phyloP scores from a whole-genome alignment of 2,113 vertebrate species.

The Halichoerus grypus region DNA sequence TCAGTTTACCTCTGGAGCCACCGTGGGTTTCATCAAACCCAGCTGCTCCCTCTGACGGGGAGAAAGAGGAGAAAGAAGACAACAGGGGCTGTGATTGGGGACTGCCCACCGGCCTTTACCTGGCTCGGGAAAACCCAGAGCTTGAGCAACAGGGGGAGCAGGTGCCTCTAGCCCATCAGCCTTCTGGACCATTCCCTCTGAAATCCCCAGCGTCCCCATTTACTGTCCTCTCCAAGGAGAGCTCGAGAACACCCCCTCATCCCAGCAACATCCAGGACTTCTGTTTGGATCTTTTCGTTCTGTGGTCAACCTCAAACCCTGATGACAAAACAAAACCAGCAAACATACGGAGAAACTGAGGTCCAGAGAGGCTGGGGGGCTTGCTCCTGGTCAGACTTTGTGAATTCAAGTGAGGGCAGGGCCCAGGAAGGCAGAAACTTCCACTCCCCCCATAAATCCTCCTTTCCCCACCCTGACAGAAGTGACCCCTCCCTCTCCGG shows the following conservation, averaged over 20 bases:
- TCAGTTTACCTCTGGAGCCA: background rate
- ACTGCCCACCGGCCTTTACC: fast-evolving
- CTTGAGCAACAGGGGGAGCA: too few species aligned
- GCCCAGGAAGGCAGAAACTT: background rate
- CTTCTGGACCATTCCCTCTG: background rate
- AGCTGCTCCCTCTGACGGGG: background rate
- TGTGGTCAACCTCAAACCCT: background rate
- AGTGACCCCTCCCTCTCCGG: background rate
- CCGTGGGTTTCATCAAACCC: background rate
- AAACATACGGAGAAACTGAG: background rate
- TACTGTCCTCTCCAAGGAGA: background rate
- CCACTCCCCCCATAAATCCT: background rate
- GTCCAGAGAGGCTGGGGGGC: background rate
- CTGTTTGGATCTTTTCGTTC: background rate
- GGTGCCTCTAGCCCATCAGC: background rate
- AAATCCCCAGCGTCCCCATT: background rate
- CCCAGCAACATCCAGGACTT: background rate
- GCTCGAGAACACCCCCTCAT: background rate
- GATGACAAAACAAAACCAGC: background rate
- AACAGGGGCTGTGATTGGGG: fast-evolving
- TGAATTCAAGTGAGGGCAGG: background rate
- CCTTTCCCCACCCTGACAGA: background rate
- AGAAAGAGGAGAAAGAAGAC: background rate
- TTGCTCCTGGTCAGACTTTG: background rate
- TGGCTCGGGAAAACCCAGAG: background rate